Base-by-base conservation (phyloP, 2,888 invertebrate genomes). In the Agriopis marginaria region DNA sequence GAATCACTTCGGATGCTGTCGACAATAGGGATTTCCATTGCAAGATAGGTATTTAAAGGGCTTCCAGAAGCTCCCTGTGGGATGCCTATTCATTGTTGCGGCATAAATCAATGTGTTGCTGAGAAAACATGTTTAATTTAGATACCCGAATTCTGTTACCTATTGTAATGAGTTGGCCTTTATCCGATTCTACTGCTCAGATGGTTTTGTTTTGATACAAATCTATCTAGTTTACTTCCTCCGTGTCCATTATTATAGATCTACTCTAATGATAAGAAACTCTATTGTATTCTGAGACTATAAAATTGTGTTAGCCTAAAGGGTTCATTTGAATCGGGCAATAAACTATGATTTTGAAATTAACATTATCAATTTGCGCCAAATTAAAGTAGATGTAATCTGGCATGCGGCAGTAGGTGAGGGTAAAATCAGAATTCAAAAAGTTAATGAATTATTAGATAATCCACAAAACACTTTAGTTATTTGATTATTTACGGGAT, bases 31-130 rank as follows among this genome's bases (percentile, higher is more conserved):
- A 84, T 84, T 83, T 82, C 80, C 82, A 84, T 83, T 80, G 79
- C 78, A 79, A 83, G 85, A 83, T 83, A 84, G 84, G 82, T 82
- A 84, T 85, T 85, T 83, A 85, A 79, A 79, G 76, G 75, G 75
- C 66, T 82, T 75, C 78, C 75, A 82, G 73, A 79, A 49, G 6
- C 56, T 84, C 82, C 83, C 86, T 75, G 76, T 76, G 75, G 86
- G 82, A 77, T 81, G 79, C 82, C 83, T 85, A 84, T 86, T 86
- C 86, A 86, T 85, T 86, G 85, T 82, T 76, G 79, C 73, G 79
- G 84, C 79, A 87, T 89, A 89, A 88, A 88, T 89, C 88, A 87
- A 75, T 72, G 73, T 73, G 71, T 69, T 71, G 66, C 65, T 56
- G 45, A 72, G 72, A 76, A 71, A 76, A 84, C 83, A 79, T 79